Evolutionary conservation across 2,113 vertebrate species (phyloP).

Genomic region (Pontoporia blainvillei): DNA sequence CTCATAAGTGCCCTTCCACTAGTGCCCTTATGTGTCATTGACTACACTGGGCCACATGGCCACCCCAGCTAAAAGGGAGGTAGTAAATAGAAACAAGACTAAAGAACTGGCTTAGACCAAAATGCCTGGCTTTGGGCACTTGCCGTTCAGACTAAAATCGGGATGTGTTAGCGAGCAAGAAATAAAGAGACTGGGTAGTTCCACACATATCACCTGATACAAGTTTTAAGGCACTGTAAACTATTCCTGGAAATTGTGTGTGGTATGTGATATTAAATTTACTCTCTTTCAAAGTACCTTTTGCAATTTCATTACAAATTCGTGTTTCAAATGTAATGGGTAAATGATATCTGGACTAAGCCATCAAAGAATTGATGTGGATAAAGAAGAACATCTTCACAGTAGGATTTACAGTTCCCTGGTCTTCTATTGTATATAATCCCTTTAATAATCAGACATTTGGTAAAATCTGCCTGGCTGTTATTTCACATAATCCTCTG

Average conservation of each 20-base stretch:
- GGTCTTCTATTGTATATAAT: not conserved
- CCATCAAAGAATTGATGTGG: not conserved
- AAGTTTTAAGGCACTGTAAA: not conserved
- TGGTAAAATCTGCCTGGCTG: not conserved
- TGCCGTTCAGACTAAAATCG: not conserved
- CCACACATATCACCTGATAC: not conserved
- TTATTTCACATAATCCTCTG: not conserved
- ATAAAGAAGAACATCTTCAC: not conserved
- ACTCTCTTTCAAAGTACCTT: not conserved
- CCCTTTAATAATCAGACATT: not conserved
- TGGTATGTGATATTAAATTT: not conserved
- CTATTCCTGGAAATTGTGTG: not conserved
- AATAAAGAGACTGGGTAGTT: not conserved
- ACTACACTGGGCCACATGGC: not conserved
- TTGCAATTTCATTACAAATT: not conserved
- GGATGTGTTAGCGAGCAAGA: not conserved
- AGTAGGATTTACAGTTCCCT: not conserved
- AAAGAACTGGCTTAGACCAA: not conserved
- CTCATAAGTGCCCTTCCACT: not conserved
- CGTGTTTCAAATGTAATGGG: not conserved
- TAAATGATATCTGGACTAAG: not conserved
- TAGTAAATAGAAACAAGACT: not conserved
- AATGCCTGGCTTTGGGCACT: not conserved
- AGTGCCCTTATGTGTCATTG: not conserved
- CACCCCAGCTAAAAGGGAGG: not conserved